Percentiles rank a stretch among this genome's conserved stretches.
phyloP scores from a whole-genome alignment of 2,797 vertebrate species.

The Microcaecilia unicolor region DNA sequence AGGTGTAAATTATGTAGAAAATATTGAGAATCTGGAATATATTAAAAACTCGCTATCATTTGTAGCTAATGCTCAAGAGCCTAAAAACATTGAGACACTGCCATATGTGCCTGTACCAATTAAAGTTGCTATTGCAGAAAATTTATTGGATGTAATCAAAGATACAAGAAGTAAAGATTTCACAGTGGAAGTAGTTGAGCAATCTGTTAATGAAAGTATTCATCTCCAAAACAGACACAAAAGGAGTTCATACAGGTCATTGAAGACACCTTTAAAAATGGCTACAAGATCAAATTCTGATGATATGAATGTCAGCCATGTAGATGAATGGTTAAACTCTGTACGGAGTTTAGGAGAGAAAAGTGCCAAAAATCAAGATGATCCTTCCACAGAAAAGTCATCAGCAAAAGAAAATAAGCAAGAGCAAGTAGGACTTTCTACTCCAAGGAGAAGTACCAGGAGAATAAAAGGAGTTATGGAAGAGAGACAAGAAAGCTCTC shows the following conservation, averaged over 20 bases:
- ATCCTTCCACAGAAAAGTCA: slow-evolving; percentile 1
- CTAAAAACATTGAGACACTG: slow-evolving; percentile 39
- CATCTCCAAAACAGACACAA: slow-evolving; percentile 30
- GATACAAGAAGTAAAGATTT: slow-evolving; percentile 57
- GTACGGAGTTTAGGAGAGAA: slow-evolving; percentile 28
- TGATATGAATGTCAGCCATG: slow-evolving; percentile 4
- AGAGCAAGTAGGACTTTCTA: slow-evolving; percentile 5
- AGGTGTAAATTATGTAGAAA: not conserved
- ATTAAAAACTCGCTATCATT: slow-evolving; percentile 24
- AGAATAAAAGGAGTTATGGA: slow-evolving; percentile 21
- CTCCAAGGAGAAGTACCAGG: slow-evolving; percentile 33
- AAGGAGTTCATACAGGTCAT: slow-evolving; percentile 13
- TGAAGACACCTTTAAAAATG: slow-evolving; percentile 10
- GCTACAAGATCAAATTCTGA: slow-evolving; percentile 22
- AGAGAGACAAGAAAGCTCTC: too few relatives aligned
- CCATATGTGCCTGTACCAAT: slow-evolving; percentile 58
- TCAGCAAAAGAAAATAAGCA: slow-evolving; percentile 12
- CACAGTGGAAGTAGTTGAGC: slow-evolving; percentile 32
- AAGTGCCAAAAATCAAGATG: not conserved
- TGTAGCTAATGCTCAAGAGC: slow-evolving; percentile 32
- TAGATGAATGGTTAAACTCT: slow-evolving; percentile 19
- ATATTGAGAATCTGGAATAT: slow-evolving; percentile 2
- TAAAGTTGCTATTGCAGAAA: slow-evolving; percentile 53
- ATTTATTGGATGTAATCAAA: slow-evolving; percentile 55
- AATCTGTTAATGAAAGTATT: slow-evolving; percentile 33